Conservation (phyloP, 1,140 invertebrate species). For the Drosophila lacertosa region DNA sequence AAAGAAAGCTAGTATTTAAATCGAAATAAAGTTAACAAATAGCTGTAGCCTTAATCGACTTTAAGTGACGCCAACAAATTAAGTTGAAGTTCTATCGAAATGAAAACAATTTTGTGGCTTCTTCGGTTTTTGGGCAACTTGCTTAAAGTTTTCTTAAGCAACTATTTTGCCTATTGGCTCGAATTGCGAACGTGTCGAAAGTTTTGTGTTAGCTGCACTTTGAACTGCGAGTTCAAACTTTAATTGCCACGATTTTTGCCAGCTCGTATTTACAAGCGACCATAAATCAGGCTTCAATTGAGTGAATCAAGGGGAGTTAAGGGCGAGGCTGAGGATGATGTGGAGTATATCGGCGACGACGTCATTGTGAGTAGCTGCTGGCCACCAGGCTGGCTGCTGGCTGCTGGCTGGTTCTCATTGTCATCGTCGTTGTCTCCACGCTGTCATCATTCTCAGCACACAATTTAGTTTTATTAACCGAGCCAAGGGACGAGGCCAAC, state of each 20-base stretch:
- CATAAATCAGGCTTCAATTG: constrained; percentile 13
- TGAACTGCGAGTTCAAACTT: constrained; percentile 33
- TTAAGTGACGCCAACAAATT: constrained; percentile 8
- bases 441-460: constrained; percentile 66
- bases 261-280: constrained; percentile 21
- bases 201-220: constrained; percentile 2
- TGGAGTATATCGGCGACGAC: not conserved
- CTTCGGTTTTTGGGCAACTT: constrained; percentile 12
- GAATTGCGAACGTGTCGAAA: not conserved
- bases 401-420: constrained; percentile 22
- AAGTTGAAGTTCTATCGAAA: constrained; percentile 5
- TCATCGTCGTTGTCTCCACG: constrained; percentile 33
- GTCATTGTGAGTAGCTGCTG: constrained; percentile 23
- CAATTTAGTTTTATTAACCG: constrained; percentile 77
- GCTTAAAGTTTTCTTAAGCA: constrained; percentile 5
- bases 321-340: not conserved
- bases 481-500: constrained; percentile 23
- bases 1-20: too few species aligned
- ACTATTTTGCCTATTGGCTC: constrained; percentile 39
- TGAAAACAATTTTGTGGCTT: constrained; percentile 27
- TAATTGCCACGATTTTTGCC: constrained; percentile 48
- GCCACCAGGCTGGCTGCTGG: too few species aligned
- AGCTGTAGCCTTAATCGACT: not conserved
- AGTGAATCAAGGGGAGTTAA: constrained; percentile 9
- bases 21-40: too few species aligned